Conservation (phyloP, 2,113 vertebrate genomes). For the Sapajus apella region DNA sequence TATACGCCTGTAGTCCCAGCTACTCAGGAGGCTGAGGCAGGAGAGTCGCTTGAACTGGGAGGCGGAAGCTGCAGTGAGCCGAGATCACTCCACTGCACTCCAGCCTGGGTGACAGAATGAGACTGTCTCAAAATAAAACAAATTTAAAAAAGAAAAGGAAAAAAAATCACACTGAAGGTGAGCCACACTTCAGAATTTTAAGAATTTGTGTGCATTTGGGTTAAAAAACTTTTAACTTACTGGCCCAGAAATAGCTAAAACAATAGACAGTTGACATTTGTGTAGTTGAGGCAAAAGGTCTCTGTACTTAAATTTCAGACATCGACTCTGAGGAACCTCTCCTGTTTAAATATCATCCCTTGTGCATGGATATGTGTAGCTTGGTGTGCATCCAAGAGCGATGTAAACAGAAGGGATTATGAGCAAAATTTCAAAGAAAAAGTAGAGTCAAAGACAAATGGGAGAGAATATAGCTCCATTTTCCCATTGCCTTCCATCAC, state of each 20-base stretch:
- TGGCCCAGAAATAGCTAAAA: not conserved
- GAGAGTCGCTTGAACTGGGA: too few species aligned
- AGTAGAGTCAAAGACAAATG: not conserved
- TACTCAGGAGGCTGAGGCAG: too few species aligned
- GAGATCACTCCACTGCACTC: too few species aligned
- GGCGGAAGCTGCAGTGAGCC: too few species aligned
- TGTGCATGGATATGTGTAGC: not conserved
- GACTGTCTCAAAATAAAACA: too few species aligned
- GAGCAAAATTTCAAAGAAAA: constrained; percentile 1
- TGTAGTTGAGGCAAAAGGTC: not conserved
- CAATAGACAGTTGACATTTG: not conserved
- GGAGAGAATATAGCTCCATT: not conserved
- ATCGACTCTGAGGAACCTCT: not conserved
- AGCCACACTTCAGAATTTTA: not conserved
- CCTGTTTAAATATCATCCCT: not conserved
- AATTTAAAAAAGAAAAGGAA: too few species aligned
- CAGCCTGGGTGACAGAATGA: too few species aligned
- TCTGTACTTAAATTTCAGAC: not conserved
- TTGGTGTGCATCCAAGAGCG: not conserved
- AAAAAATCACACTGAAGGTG: not conserved
- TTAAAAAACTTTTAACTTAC: not conserved
- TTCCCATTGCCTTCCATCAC: not conserved
- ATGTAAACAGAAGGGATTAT: not conserved
- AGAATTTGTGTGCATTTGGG: not conserved
- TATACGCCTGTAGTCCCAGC: too few species aligned